Conservation (phyloP, 2,888 invertebrate genomes). For the Lottia scabra region DNA sequence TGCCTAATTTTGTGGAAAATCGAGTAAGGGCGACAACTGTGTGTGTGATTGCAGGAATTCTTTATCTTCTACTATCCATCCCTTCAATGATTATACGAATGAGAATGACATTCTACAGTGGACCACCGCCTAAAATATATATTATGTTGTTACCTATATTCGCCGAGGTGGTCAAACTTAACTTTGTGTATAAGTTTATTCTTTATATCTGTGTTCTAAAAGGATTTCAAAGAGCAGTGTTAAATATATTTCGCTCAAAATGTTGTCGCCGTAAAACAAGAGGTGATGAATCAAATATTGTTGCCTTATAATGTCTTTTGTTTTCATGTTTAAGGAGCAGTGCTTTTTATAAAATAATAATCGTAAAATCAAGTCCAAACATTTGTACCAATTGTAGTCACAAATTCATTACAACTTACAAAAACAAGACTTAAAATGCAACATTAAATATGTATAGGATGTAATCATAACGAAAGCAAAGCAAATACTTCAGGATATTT, state of each 20-base stretch:
- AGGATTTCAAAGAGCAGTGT: constrained; percentile 11
- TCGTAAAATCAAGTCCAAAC: too few relatives aligned
- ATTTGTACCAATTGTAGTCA: too few relatives aligned
- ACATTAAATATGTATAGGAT: too few relatives aligned
- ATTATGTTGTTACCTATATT: constrained; percentile 23
- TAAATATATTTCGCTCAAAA: neutral
- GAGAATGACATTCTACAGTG: constrained; percentile 15
- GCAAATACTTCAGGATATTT: too few relatives aligned
- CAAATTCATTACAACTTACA: too few relatives aligned
- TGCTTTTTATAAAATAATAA: too few relatives aligned
- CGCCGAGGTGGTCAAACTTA: constrained; percentile 24
- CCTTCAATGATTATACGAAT: constrained; percentile 28
- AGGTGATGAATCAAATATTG: neutral
- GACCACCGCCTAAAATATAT: constrained; percentile 4
- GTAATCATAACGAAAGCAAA: too few relatives aligned
- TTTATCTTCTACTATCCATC: constrained; percentile 27
- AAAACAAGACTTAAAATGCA: too few relatives aligned
- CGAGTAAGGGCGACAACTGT: constrained; percentile 18
- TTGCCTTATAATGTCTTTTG: neutral
- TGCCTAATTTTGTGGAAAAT: constrained; percentile 27
- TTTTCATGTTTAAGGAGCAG: too few relatives aligned
- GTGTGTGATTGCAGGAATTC: constrained; percentile 27
- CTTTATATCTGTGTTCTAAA: constrained; percentile 9
- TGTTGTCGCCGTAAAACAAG: neutral
- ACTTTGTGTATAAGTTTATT: constrained; percentile 19